phyloP scores from a whole-genome alignment of 2,888 invertebrate species.

The Gasteruption jaculator region DNA sequence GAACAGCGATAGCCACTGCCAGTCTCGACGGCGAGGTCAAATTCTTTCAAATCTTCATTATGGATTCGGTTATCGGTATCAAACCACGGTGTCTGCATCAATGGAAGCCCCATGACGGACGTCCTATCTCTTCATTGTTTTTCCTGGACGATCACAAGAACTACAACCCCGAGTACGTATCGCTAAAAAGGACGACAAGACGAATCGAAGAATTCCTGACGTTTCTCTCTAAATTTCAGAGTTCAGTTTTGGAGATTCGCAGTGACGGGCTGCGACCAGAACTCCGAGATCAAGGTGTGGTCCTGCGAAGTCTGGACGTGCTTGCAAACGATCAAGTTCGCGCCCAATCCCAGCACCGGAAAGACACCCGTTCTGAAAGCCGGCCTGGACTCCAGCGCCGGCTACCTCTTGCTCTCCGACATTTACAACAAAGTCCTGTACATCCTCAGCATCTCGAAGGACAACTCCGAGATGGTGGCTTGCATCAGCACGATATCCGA shows the following conservation, averaged over 20 bases:
- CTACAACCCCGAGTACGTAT: constrained; percentile 69
- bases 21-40: constrained; percentile 84
- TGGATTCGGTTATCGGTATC: constrained; percentile 54
- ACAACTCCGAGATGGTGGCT: constrained; percentile 59
- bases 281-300: constrained; percentile 89
- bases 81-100: constrained; percentile 79
- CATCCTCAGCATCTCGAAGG: constrained; percentile 69
- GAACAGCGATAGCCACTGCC: constrained; percentile 88
- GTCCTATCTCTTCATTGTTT: constrained; percentile 82
- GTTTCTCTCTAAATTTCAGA: constrained; percentile 45
- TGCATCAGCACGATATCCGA: constrained; percentile 76
- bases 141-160: constrained; percentile 90
- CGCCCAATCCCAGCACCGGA: constrained; percentile 52
- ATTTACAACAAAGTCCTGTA: constrained; percentile 80
- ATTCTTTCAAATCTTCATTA: constrained; percentile 85
- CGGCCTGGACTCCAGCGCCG: constrained; percentile 78
- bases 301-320: constrained; percentile 94
- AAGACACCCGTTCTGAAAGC: constrained; percentile 64
- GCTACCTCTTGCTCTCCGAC: constrained; percentile 84
- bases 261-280: constrained; percentile 85
- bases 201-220: constrained; percentile 9
- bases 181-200: constrained; percentile 1
- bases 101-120: constrained; percentile 89
- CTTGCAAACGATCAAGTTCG: constrained; percentile 78
- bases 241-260: constrained; percentile 93